Percentiles rank a stretch among this genome's conserved stretches.
Conservation (phyloP, 2,888 invertebrate species). For the Zootermopsis nevadensis region DNA sequence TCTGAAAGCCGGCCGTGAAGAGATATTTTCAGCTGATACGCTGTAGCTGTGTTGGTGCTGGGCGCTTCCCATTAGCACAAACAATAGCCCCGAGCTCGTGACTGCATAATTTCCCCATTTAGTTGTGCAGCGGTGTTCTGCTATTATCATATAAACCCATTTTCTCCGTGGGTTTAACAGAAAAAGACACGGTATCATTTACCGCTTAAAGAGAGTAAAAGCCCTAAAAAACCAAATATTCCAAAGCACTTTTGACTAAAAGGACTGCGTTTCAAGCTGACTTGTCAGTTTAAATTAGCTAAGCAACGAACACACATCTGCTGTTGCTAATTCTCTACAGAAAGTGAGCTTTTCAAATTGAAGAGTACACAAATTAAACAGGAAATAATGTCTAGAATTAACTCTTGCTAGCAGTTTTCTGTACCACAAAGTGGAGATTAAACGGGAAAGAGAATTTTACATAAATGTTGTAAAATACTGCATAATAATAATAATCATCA, state of each 20-base stretch:
- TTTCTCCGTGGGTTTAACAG: conserved; percentile 10
- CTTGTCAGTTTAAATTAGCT: background rate
- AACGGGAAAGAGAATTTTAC: no score
- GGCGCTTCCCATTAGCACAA: background rate
- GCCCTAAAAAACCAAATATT: background rate
- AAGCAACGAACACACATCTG: background rate
- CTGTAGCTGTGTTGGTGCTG: background rate
- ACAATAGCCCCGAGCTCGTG: background rate
- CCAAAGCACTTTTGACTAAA: background rate
- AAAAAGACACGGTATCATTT: background rate
- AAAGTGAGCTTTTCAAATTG: no score
- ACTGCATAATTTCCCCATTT: conserved; percentile 8
- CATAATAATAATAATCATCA: no score
- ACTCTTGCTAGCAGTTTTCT: no score
- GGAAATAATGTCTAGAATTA: no score
- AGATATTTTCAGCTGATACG: background rate
- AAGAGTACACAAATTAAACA: no score
- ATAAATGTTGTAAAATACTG: no score
- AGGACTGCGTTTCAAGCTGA: background rate
- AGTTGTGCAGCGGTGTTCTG: background rate
- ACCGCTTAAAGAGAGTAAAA: background rate
- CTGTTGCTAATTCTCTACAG: background rate
- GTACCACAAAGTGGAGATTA: no score
- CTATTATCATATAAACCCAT: conserved; percentile 10
- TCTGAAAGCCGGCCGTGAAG: background rate